Percentiles rank a stretch among this genome's conserved stretches.
These are phyloP conservation scores for Rhopalosiphum nymphaeae DNA, from an alignment of 2,888 invertebrate genomes.

Conservation along the genomic window DNA sequence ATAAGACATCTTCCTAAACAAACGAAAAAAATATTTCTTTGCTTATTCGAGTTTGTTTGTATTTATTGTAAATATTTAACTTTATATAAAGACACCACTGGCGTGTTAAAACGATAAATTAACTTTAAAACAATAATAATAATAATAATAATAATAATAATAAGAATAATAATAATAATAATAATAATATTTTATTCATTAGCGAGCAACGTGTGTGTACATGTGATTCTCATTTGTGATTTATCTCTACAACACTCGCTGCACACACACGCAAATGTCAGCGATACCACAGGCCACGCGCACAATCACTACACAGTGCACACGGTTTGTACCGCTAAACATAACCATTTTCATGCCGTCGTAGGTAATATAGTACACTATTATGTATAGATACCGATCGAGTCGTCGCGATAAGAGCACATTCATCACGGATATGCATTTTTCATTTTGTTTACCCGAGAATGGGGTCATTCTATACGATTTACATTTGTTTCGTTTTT, in stretches of 20 bases:
- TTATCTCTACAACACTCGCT: background rate
- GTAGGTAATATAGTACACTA: background rate
- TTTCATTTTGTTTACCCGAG: background rate
- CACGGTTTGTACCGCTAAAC: background rate
- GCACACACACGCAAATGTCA: background rate
- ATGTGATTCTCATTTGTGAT: background rate
- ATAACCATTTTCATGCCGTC: background rate
- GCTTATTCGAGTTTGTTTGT: too few species aligned
- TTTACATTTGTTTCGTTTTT: background rate
- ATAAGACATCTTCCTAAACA: background rate
- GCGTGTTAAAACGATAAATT: background rate
- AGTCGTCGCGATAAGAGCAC: background rate
- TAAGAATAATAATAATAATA: background rate
- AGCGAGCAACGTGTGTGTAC: background rate
- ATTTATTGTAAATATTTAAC: too few species aligned
- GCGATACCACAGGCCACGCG: slow-evolving; percentile 1
- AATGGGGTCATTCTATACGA: background rate
- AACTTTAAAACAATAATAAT: background rate
- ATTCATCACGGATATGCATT: background rate
- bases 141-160: background rate
- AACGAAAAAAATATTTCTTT: background rate
- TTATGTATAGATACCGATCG: background rate
- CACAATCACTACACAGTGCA: background rate
- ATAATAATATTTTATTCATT: background rate
- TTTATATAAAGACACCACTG: too few species aligned